These are phyloP conservation scores for Platyrinchus mystaceus DNA, from an alignment of 2,797 vertebrate genomes.

Conservation along the genomic window DNA sequence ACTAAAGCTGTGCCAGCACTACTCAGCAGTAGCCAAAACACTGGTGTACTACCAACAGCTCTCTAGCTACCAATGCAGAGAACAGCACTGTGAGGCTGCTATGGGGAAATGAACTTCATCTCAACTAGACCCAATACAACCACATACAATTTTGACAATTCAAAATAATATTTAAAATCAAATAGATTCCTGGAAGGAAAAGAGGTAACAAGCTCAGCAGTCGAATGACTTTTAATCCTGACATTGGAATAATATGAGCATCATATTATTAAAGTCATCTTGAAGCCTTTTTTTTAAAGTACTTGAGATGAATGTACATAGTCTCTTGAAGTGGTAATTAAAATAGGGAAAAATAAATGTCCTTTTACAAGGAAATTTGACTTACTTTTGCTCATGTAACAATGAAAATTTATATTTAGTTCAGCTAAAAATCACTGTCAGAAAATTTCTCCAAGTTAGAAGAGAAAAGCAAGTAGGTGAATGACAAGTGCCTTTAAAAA, in stretches of 20 bases:
- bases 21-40: not conserved
- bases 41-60: not conserved
- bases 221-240: not conserved
- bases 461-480: not conserved
- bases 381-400: not conserved
- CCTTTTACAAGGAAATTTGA: not conserved
- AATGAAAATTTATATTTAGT: not conserved
- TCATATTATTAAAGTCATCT: not conserved
- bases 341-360: not conserved
- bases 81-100: not conserved
- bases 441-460: not conserved
- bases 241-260: not conserved
- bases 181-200: not conserved
- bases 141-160: not conserved
- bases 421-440: not conserved
- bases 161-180: not conserved
- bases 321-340: not conserved
- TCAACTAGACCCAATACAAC: not conserved
- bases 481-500: not conserved
- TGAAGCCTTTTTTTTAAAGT: not conserved
- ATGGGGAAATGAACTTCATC: not conserved
- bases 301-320: not conserved
- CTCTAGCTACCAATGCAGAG: not conserved
- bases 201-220: not conserved
- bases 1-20: not conserved